Conservation (phyloP, 2,113 vertebrate species). For the Cyanoderma ruficeps region DNA sequence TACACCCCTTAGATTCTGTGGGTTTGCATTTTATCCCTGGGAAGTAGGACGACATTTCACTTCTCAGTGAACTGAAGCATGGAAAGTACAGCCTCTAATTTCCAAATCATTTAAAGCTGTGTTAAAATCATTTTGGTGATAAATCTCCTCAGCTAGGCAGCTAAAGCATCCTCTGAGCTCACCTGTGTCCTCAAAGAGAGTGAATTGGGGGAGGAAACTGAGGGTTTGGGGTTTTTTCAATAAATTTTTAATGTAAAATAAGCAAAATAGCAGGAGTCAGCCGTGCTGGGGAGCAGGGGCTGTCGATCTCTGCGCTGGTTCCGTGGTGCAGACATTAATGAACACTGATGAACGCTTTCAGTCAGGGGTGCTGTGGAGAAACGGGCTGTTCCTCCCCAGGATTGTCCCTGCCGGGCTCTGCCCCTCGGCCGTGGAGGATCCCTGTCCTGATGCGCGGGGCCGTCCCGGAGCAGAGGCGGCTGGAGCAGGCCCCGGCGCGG, state of each 20-base stretch:
- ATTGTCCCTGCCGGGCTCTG: background rate
- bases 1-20: background rate
- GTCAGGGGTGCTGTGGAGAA: background rate
- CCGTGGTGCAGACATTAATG: background rate
- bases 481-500: background rate
- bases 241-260: background rate
- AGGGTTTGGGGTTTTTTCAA: background rate
- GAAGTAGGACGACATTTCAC: background rate
- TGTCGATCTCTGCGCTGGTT: background rate
- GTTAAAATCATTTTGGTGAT: background rate
- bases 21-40: background rate
- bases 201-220: background rate
- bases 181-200: background rate
- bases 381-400: background rate
- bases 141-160: background rate
- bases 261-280: background rate
- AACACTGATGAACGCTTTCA: background rate
- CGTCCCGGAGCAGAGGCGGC: background rate
- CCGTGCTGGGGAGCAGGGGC: background rate
- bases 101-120: background rate
- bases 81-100: background rate
- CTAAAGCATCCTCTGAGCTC: rapidly evolving
- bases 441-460: background rate
- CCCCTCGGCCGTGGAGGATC: background rate
- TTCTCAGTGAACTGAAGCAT: background rate